A percentile compares a stretch with the other conserved stretches of the same genome.
Conservation (phyloP, 2,888 invertebrate genomes). For the Suillia variegata region DNA sequence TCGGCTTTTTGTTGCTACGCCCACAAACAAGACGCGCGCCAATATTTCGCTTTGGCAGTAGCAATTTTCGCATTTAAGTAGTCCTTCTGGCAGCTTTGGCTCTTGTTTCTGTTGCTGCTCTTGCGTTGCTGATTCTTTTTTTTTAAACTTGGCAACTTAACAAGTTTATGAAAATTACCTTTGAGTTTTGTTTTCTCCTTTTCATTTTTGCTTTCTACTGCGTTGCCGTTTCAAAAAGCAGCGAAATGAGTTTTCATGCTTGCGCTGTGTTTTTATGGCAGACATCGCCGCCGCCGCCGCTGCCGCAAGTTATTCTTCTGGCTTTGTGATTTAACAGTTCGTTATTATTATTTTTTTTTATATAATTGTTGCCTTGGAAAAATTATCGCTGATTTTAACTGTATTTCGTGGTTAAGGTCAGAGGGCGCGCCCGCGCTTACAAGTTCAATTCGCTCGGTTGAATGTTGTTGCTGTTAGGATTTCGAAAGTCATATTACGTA, state of each 20-base stretch:
- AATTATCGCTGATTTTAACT: slow-evolving; percentile 33
- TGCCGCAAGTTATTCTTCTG: too few species aligned
- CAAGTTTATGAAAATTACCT: slow-evolving; percentile 38
- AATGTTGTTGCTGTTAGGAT: too few species aligned
- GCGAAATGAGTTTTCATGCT: neutral
- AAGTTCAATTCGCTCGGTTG: too few species aligned
- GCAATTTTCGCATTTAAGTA: too few species aligned
- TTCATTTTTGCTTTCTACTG: slow-evolving; percentile 20
- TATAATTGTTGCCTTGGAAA: neutral
- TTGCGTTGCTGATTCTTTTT: too few species aligned
- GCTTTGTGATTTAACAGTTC: too few species aligned
- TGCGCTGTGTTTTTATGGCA: neutral
- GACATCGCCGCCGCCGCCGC: too few species aligned
- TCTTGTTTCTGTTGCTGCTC: too few species aligned
- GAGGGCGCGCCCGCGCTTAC: too few species aligned
- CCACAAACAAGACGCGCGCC: neutral
- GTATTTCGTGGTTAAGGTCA: slow-evolving; percentile 35
- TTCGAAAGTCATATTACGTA: too few species aligned
- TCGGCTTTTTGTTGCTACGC: too few species aligned
- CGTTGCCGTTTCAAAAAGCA: slow-evolving; percentile 13
- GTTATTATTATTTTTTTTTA: neutral
- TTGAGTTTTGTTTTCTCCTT: slow-evolving; percentile 18
- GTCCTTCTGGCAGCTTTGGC: too few species aligned
- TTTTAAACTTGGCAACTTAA: slow-evolving; percentile 33
- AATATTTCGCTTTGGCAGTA: slow-evolving; percentile 25